Evolutionary conservation across 92 coral and sea anemone genomes (phyloP).

Genomic region (Umimayanthus kanabou): DNA sequence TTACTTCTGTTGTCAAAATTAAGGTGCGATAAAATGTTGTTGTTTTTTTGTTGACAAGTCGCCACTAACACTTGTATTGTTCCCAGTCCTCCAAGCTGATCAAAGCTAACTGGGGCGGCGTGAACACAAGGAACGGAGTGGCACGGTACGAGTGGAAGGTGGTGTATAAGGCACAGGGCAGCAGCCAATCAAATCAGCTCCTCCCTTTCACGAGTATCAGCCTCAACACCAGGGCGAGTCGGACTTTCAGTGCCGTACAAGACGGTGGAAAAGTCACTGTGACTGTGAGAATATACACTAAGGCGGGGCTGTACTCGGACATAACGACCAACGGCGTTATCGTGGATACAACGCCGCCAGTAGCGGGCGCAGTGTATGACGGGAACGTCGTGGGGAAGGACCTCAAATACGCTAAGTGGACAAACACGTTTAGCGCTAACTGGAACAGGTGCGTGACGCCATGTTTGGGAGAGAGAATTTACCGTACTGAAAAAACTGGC

Average conservation of each 20-base stretch:
- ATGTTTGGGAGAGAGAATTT: background rate
- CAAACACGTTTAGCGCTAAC: conserved; percentile 71
- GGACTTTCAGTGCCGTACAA: conserved; percentile 53
- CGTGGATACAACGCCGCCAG: conserved; percentile 78
- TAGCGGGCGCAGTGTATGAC: conserved; percentile 68
- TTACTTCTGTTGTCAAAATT: no score
- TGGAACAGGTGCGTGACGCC: conserved; percentile 59
- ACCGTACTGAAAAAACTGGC: no score
- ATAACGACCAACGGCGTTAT: conserved; percentile 76
- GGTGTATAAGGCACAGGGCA: conserved; percentile 47
- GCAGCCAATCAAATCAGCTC: conserved; percentile 45
- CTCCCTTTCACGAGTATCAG: conserved; percentile 61
- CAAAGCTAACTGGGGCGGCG: conserved; percentile 89
- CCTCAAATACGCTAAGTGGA: conserved; percentile 79
- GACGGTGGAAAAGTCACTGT: conserved; percentile 72
- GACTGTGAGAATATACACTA: conserved; percentile 69
- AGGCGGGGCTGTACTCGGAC: conserved; percentile 82
- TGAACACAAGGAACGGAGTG: conserved; percentile 73
- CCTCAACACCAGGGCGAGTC: conserved; percentile 57
- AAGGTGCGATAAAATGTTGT: no score
- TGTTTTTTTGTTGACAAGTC: background rate
- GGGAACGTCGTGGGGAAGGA: conserved; percentile 63
- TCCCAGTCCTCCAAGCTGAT: conserved; percentile 59
- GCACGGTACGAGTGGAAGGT: conserved; percentile 77
- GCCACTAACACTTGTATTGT: background rate